Conservation (phyloP, 2,113 vertebrate genomes). For the Pipra filicauda region DNA sequence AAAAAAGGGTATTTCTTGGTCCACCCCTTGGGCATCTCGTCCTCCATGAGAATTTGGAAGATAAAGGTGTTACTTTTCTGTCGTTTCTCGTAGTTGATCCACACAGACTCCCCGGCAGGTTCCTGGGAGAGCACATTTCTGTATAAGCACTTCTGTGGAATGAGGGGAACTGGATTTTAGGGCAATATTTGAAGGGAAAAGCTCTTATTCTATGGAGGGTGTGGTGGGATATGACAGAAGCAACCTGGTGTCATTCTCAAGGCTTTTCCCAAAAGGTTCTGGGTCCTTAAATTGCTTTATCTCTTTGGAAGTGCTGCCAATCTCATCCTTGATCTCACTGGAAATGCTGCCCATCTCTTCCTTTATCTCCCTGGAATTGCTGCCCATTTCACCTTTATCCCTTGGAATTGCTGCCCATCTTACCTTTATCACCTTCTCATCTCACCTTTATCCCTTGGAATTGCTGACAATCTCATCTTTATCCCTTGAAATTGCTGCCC, state of each 20-base stretch:
- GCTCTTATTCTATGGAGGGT: neutral
- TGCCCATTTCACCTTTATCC: neutral
- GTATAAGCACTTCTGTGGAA: neutral
- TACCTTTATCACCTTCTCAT: neutral
- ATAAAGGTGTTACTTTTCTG: neutral
- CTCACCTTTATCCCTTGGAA: neutral
- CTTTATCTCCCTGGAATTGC: neutral
- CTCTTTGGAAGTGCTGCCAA: neutral
- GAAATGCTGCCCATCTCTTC: no score
- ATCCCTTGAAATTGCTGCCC: no score
- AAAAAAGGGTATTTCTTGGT: neutral
- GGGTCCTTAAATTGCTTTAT: neutral
- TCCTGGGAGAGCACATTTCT: neutral
- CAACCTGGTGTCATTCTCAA: neutral
- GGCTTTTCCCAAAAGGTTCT: neutral
- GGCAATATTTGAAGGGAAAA: neutral
- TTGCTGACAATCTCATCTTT: neutral
- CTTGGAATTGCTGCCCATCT: neutral
- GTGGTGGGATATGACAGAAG: neutral
- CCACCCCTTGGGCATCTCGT: neutral
- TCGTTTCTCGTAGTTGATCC: neutral
- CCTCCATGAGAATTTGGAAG: neutral
- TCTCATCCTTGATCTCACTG: neutral
- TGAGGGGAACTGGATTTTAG: neutral
- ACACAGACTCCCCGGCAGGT: neutral